A percentile compares a stretch with the other conserved stretches of the same genome.
phyloP scores from a whole-genome alignment of 1,140 invertebrate genomes.

The Armadillidium nasatum region DNA sequence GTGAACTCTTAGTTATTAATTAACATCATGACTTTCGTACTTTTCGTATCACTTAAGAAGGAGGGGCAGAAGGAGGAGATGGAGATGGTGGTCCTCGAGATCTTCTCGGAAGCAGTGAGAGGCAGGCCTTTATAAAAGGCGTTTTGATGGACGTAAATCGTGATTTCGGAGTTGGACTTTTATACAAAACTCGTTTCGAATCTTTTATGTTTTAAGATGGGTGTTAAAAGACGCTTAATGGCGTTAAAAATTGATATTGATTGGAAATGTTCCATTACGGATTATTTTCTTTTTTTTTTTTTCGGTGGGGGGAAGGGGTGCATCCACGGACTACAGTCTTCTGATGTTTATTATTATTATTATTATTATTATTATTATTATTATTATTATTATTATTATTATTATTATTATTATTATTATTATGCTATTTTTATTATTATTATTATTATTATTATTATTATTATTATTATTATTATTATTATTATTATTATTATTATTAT shows the following conservation, averaged over 20 bases:
- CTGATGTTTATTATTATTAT: too few species aligned
- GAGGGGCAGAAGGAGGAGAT: neutral
- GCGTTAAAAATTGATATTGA: constrained; percentile 8
- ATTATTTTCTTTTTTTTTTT: too few species aligned
- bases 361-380: too few species aligned
- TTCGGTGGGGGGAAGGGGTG: too few species aligned
- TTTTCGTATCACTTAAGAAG: neutral
- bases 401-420: too few species aligned
- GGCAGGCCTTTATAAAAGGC: neutral
- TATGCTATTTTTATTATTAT: too few species aligned
- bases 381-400: too few species aligned
- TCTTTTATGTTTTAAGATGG: neutral
- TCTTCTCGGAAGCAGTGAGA: neutral
- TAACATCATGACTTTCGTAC: neutral
- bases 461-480: too few species aligned
- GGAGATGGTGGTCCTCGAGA: too few species aligned
- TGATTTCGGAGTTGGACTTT: constrained; percentile 7
- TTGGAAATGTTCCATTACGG: neutral
- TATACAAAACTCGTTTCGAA: neutral
- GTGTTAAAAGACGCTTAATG: constrained; percentile 2
- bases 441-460: too few species aligned
- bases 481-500: too few species aligned
- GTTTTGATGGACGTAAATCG: constrained; percentile 1
- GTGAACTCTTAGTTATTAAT: neutral
- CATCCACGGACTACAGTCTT: too few species aligned